Evolutionary conservation across 2,113 vertebrate genomes (phyloP), one percentile per base, ranked within the genome.

Genomic region (Thunnus thynnus): DNA sequence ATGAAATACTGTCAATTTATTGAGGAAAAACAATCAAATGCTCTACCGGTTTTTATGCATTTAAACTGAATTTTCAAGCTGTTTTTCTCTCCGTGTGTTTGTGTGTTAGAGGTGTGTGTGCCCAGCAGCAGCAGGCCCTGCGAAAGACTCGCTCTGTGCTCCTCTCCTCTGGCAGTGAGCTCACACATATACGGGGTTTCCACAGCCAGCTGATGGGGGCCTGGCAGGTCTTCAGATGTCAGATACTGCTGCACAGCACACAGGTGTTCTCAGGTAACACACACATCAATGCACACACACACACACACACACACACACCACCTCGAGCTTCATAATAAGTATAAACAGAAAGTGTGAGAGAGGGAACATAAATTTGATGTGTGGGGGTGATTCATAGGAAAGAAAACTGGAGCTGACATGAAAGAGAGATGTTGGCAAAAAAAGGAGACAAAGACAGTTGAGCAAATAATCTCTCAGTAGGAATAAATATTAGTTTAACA

Each of bases 141-240:
- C 91, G 14, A 71, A 93, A 88, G 36, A 91, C 94, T 44, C 85
- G 94, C 56, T 91, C 90, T 0, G 58, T 94, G 25, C 93, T 97
- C 58, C 83, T 60, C 55, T 93, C 91, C 55, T 90, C 94, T 32
- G 94, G 92, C 73, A 86, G 80, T 16, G 92, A 95, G 13, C 82
- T 97, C n/a, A 88, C 81, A n/a, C 88, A 80, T 3, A 74, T 96
- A 83, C 96, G 86, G 90, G 93, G 94, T 82, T 92, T 95, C 73
- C 88, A 96, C 46, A 75, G 82, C 91, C 92, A 91, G 71, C 91
- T 95, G 71, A 84, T 92, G 36, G 86, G 91, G 82, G 89, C 78
- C 77, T 97, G 95, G 96, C 82, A 87, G 76, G 57, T 25, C 63
- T 90, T 86, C 52, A 87, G 73, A 60, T 74, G 51, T 50, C 75